Evolutionary conservation across 2,888 invertebrate genomes (phyloP), one percentile per base, ranked within the genome.

Genomic region (Agapostemon virescens): DNA sequence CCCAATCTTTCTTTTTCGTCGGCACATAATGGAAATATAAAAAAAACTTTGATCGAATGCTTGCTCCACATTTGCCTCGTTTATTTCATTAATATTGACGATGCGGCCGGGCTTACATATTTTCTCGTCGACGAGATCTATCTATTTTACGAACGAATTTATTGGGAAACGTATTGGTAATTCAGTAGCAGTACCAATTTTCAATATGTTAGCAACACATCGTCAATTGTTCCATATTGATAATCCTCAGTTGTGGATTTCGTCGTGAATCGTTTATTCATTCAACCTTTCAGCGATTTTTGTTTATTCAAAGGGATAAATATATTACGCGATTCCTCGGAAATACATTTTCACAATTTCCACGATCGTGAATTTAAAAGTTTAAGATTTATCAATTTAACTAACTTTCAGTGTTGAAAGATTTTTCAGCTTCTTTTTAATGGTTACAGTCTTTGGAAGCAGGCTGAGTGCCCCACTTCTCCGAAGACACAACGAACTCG

Each of bases 11-110:
- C 15, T 75, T 67, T n/a, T 38, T 38, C 4, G 17, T 49, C 36
- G 52, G n/a, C 26, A 0, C 63, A 52, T 30, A 40, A 36, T 15
- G n/a, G 23, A 45, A 23, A 63, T 36, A 15, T 1, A 70, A 36
- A 52, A 58, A 63, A 38, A 67, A n/a, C 30, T 52, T 23, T 61
- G 49, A 68, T 42, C 40, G 61, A 45, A 63, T 38, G 52, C 79
- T 68, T 61, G 20, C 15, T 52, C 30, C 13, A 49, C 26, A 4
- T 15, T 45, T 38, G n/a, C 11, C 33, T 23, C 73, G 3, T 23
- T 17, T 30, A 40, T 5, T 55, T 7, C 6, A 36, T n/a, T 9
- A 69, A 42, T 42, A 69, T 77, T 52, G 61, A 26, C n/a, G 36
- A 52, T 49, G n/a, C 40, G 30, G 38, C 26, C 38, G 20, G 26